Percentiles rank a stretch among this genome's conserved stretches.
Conservation (phyloP, 2,797 vertebrate genomes). For the Chiloscyllium punctatum region DNA sequence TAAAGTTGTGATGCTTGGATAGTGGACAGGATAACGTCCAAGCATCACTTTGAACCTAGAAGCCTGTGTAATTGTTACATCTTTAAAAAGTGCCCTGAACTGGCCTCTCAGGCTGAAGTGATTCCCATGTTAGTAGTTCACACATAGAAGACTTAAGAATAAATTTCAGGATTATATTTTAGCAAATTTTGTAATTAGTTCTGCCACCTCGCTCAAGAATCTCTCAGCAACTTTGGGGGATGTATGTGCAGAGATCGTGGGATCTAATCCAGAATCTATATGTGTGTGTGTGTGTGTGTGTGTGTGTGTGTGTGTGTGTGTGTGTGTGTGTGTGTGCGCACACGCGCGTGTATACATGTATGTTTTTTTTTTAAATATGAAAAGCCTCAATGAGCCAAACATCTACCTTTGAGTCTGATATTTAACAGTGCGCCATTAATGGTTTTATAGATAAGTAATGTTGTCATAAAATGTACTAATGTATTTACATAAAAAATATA, state of each 20-base stretch:
- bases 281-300: no score
- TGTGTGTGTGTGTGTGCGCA: neutral
- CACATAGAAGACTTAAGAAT: slow-evolving; percentile 10
- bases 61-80: neutral
- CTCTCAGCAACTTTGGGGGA: neutral
- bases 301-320: neutral
- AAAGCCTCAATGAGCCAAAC: slow-evolving; percentile 34
- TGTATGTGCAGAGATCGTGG: slow-evolving; percentile 3
- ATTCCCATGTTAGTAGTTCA: slow-evolving; percentile 15
- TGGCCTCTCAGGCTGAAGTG: neutral
- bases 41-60: neutral
- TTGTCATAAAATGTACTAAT: slow-evolving; percentile 38
- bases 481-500: slow-evolving; percentile 39
- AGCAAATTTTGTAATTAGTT: neutral
- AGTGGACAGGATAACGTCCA: neutral
- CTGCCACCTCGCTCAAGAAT: slow-evolving; percentile 10
- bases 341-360: neutral
- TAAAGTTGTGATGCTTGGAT: neutral
- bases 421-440: slow-evolving; percentile 30
- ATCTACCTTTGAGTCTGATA: slow-evolving; percentile 24
- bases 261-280: slow-evolving; percentile 31
- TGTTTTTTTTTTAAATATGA: neutral
- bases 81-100: slow-evolving; percentile 27
- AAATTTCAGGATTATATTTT: slow-evolving; percentile 5
- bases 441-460: slow-evolving; percentile 36